Base-by-base conservation (phyloP, 2,888 invertebrate genomes). In the Cancer borealis region DNA sequence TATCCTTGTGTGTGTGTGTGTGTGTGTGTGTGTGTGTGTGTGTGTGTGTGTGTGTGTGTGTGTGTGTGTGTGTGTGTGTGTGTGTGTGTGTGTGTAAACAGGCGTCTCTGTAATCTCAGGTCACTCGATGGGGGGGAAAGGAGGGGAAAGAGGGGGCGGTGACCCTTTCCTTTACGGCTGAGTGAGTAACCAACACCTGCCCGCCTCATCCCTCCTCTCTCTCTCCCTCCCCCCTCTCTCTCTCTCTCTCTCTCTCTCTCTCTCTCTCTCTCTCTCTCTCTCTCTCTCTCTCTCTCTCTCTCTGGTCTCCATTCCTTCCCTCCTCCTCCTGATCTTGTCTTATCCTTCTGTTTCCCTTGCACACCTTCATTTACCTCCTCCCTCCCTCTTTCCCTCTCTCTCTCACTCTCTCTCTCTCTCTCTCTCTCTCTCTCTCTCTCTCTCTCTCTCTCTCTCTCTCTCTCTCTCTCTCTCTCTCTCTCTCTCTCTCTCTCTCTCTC, bases 1-100 rank as follows among this genome's bases (percentile, higher is more conserved):
- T n/a, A 66, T 66, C n/a, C 66, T n/a, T 47, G n/a, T 92, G 47
- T 87, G 21, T 87, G 73, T n/a, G n/a, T n/a, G n/a, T n/a, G 21
- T 54, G 54, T 54, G n/a, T 90, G 54, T 54, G 26, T 54, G 89
- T 17, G 89, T n/a, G 47, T 30, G n/a, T 30, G 26, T 79, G 30
- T 79, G 46, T 92, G 17, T 92, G 46, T 84, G 26, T 79, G 73
- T 47, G 26, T 66, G 66, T 60, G 30, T 91, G 60, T 66, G 30
- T 73, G 66, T 73, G 46, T 45, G 26, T 92, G 26, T 92, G 46
- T 92, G 46, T 92, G 73, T 79, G 21, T 46, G 46, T 46, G 46
- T 73, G 46, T 66, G 47, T 66, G 26, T 73, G 47, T 92, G 73
- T 92, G 39, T 73, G 21, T 92, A 21, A 66, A 66, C n/a, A 66